A percentile compares a stretch with the other conserved stretches of the same genome.
These are phyloP conservation scores for Tokudaia tokunoshimensis DNA, from an alignment of 2,797 vertebrate genomes.

Conservation along the genomic window DNA sequence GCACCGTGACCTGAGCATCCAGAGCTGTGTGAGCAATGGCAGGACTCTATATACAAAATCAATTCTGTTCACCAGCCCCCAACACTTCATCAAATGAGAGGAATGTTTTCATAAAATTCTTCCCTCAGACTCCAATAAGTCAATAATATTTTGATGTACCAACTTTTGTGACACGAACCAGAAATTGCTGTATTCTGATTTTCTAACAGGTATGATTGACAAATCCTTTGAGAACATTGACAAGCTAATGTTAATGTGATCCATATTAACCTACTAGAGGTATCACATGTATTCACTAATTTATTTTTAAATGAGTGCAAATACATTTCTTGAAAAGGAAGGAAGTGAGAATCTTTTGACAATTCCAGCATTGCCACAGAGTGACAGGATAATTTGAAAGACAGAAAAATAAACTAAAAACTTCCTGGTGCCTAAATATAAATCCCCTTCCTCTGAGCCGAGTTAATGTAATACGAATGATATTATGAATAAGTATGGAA, in stretches of 20 bases:
- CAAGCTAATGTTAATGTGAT: constrained; percentile 72
- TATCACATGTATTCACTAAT: constrained; percentile 68
- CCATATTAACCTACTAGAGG: constrained; percentile 67
- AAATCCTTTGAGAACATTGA: constrained; percentile 75
- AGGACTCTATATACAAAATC: constrained; percentile 5
- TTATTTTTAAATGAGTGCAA: constrained; percentile 78
- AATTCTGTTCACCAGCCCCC: background rate
- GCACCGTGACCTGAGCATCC: background rate
- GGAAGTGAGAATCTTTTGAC: constrained; percentile 61
- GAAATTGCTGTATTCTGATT: constrained; percentile 67
- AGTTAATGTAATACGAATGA: constrained; percentile 21
- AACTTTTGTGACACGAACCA: constrained; percentile 67
- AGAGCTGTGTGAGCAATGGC: background rate
- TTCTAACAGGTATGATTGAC: constrained; percentile 65
- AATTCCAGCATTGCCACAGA: constrained; percentile 58
- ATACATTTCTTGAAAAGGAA: constrained; percentile 59
- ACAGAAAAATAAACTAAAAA: constrained; percentile 57
- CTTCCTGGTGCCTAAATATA: constrained; percentile 61
- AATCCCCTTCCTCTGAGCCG: background rate
- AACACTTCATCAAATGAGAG: constrained; percentile 42
- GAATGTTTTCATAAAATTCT: constrained; percentile 74
- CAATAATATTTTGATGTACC: constrained; percentile 72
- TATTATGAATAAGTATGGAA: background rate
- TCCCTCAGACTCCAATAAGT: constrained; percentile 64
- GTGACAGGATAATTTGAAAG: constrained; percentile 66